Evolutionary conservation across 2,888 invertebrate species (phyloP).

Genomic region (Cephus runcator): DNA sequence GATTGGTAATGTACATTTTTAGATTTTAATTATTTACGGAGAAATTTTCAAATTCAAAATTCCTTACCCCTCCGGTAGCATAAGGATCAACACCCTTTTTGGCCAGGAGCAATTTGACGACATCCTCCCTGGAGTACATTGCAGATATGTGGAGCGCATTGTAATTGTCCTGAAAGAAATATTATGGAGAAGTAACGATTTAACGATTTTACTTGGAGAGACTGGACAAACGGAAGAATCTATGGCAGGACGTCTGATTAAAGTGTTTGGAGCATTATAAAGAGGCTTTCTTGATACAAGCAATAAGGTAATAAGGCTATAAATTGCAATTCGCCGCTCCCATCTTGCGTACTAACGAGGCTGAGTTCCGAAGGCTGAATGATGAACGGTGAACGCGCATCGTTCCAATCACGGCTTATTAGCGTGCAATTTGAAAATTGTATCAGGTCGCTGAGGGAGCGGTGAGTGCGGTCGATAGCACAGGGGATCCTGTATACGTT

Average conservation of each 20-base stretch:
- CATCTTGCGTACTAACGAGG: constrained; percentile 31
- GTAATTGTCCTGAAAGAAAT: constrained; percentile 86
- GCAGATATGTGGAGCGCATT: constrained; percentile 95
- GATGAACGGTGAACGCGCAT: constrained; percentile 21
- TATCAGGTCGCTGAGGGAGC: constrained; percentile 45
- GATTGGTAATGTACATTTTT: neutral
- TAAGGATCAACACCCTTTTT: constrained; percentile 93
- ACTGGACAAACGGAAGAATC: neutral
- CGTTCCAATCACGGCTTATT: constrained; percentile 53
- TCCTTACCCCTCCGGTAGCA: constrained; percentile 89
- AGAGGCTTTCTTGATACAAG: constrained; percentile 3
- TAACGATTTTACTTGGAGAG: neutral
- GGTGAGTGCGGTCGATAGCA: constrained; percentile 23
- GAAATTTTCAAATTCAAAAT: neutral
- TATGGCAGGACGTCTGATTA: neutral
- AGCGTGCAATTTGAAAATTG: constrained; percentile 56
- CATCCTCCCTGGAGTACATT: constrained; percentile 94
- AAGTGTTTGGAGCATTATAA: neutral
- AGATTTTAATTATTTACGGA: neutral
- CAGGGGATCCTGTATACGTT: neutral
- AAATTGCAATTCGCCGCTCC: constrained; percentile 51
- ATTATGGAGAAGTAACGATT: constrained; percentile 14
- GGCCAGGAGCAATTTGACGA: constrained; percentile 87
- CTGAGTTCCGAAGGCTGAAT: neutral
- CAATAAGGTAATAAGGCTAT: constrained; percentile 41